Conservation (phyloP, 2,797 vertebrate genomes). For the Adelosebastes latens region DNA sequence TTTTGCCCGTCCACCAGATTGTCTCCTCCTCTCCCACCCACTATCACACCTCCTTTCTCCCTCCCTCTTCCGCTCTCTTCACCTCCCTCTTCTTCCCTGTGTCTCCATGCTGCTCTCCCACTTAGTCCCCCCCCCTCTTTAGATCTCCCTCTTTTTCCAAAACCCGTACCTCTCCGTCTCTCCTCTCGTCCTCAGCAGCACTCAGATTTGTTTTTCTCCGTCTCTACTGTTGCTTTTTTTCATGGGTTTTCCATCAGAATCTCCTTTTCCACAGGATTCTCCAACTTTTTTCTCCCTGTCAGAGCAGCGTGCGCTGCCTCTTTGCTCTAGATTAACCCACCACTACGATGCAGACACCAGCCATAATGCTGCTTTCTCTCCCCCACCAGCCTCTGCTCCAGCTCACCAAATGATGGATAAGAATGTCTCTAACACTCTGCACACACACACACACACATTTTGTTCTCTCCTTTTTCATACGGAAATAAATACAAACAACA, state of each 20-base stretch:
- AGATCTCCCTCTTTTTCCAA: conserved; percentile 62
- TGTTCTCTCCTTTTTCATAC: conserved; percentile 34
- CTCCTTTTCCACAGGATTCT: conserved; percentile 78
- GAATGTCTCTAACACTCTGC: conserved; percentile 39
- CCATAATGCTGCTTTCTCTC: conserved; percentile 39
- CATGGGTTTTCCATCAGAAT: conserved; percentile 76
- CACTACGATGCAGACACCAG: conserved; percentile 34
- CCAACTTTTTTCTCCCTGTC: conserved; percentile 74
- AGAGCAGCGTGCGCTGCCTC: conserved; percentile 34
- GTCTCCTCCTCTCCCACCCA: conserved; percentile 76
- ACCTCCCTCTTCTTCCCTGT: conserved; percentile 59
- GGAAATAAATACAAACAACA: conserved; percentile 41
- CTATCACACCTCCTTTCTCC: conserved; percentile 76
- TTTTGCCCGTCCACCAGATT: conserved; percentile 74
- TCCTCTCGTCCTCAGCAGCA: conserved; percentile 50
- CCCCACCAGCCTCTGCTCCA: conserved; percentile 12
- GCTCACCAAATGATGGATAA: conserved; percentile 58
- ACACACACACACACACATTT: not conserved
- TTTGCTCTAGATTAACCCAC: conserved; percentile 63
- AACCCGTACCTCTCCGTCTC: conserved; percentile 46
- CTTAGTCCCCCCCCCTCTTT: conserved; percentile 48
- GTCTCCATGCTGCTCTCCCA: conserved; percentile 49
- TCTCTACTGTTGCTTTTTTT: conserved; percentile 60
- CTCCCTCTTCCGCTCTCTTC: conserved; percentile 67
- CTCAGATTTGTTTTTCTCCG: conserved; percentile 71